phyloP scores from a whole-genome alignment of 2,888 invertebrate genomes.

The Caenorhabditis afra region DNA sequence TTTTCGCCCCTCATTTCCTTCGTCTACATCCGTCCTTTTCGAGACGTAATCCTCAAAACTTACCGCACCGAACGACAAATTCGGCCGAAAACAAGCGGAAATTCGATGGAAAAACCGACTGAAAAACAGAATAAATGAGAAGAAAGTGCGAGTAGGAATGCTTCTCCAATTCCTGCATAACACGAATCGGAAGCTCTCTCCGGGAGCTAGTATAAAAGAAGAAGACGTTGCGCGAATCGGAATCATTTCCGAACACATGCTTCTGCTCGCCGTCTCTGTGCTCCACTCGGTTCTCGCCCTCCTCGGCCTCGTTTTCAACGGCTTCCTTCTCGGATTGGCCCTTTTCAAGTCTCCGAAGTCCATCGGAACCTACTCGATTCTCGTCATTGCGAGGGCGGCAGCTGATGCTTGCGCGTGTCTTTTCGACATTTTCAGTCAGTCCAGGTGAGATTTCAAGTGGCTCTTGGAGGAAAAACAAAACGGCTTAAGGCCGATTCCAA shows the following conservation, averaged over 20 bases:
- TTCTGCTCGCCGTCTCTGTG: constrained; percentile 22
- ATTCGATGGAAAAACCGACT: constrained; percentile 5
- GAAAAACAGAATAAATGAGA: constrained; percentile 4
- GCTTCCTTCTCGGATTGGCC: constrained; percentile 8
- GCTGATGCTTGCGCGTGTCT: constrained; percentile 14
- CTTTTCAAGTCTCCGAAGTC: constrained; percentile 27
- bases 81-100: constrained; percentile 37
- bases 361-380: constrained; percentile 40
- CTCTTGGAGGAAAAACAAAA: background rate
- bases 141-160: background rate
- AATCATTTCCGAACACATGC: constrained; percentile 17
- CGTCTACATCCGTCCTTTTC: constrained; percentile 2
- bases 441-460: constrained; percentile 18
- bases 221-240: constrained; percentile 2
- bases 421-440: constrained; percentile 43
- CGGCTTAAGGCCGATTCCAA: constrained; percentile 28
- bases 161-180: constrained; percentile 6
- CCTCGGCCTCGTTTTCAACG: constrained; percentile 16
- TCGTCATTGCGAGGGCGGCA: constrained; percentile 16
- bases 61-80: background rate
- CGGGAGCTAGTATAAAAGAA: background rate
- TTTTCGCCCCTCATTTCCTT: constrained; percentile 7
- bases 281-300: constrained; percentile 28
- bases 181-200: constrained; percentile 24
- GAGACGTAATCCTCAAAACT: background rate